Conservation (phyloP, 2,113 vertebrate species). For the Cairina moschata region DNA sequence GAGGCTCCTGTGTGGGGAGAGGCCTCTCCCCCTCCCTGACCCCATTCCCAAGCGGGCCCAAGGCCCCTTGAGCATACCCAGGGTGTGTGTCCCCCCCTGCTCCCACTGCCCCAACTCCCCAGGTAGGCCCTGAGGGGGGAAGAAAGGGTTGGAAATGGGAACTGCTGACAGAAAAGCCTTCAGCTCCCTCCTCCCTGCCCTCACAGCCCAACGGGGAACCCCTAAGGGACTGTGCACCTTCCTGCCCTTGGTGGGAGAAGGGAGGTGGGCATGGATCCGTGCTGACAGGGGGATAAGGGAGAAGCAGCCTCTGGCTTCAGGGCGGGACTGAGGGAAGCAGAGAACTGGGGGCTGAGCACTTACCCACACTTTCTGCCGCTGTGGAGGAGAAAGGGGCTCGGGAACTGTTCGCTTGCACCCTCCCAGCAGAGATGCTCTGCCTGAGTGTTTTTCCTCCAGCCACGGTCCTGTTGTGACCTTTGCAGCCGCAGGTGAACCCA, state of each 20-base stretch:
- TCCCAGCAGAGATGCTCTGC: background rate
- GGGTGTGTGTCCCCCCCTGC: background rate
- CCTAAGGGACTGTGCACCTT: background rate
- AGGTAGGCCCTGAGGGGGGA: background rate
- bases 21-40: background rate
- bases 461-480: background rate
- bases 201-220: background rate
- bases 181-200: background rate
- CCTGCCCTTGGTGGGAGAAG: background rate
- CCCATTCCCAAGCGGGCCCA: background rate
- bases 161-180: background rate
- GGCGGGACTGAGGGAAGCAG: background rate
- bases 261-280: rapidly evolving
- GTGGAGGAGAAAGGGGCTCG: background rate
- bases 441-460: background rate
- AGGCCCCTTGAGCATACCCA: conserved; percentile 21
- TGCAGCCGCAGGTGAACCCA: background rate
- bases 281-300: background rate
- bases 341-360: rapidly evolving
- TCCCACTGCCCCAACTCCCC: background rate
- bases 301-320: background rate
- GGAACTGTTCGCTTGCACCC: rapidly evolving
- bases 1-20: background rate
- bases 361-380: background rate
- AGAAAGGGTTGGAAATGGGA: background rate